Percentiles rank a stretch among this genome's conserved stretches.
These are phyloP conservation scores for Crocodylus rhombifer DNA, from an alignment of 2,797 vertebrate genomes.

Conservation along the genomic window DNA sequence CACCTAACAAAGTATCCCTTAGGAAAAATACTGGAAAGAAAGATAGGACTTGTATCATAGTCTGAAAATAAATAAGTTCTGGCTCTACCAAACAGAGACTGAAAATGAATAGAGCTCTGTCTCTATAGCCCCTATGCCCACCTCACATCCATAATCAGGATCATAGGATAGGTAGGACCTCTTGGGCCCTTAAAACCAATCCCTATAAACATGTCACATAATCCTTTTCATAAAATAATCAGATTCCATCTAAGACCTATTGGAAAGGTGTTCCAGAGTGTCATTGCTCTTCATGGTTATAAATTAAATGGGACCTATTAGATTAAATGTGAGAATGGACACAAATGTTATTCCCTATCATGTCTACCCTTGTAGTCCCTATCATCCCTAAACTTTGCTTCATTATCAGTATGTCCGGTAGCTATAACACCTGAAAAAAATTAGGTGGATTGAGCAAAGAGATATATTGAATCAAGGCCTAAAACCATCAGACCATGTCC, in stretches of 20 bases:
- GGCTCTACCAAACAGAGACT: neutral
- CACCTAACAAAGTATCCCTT: neutral
- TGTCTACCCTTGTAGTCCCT: neutral
- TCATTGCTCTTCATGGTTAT: too few relatives aligned
- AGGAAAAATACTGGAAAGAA: neutral
- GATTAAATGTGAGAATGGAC: neutral
- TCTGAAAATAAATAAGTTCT: neutral
- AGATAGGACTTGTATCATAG: neutral
- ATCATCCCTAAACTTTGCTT: slow-evolving; percentile 5
- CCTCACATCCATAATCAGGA: neutral
- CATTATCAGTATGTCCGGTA: neutral
- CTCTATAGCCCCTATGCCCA: too few relatives aligned
- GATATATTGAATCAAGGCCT: neutral
- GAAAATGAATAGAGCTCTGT: neutral
- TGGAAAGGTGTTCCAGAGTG: too few relatives aligned
- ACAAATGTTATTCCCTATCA: slow-evolving; percentile 41
- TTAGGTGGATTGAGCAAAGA: neutral
- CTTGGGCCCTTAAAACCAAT: too few relatives aligned
- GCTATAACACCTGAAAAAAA: neutral
- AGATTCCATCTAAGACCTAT: too few relatives aligned
- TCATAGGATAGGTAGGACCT: too few relatives aligned
- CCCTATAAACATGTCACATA: too few relatives aligned
- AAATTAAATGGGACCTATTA: neutral
- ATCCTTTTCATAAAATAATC: too few relatives aligned
- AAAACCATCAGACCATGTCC: neutral